Evolutionary conservation across 1,140 invertebrate genomes (phyloP).

Genomic region (Orchestia grillus): DNA sequence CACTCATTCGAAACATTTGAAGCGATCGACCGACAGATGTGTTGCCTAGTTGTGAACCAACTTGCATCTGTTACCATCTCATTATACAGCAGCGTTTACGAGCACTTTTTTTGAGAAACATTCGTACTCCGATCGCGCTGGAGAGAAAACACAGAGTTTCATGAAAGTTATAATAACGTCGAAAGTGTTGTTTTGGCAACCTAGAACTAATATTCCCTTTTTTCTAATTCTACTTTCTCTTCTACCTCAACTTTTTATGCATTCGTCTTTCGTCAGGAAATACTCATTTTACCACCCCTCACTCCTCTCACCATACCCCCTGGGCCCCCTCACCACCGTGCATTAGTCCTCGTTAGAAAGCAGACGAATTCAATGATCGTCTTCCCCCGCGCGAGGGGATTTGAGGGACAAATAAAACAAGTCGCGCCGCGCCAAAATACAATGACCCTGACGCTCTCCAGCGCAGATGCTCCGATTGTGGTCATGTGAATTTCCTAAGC

Average conservation of each 20-base stretch:
- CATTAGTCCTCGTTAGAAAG: slow-evolving; percentile 39
- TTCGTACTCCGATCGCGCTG: no score
- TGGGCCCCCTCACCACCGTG: not conserved
- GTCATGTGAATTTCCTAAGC: no score
- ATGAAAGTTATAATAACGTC: not conserved
- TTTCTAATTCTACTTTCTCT: not conserved
- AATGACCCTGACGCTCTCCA: no score
- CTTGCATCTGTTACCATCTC: not conserved
- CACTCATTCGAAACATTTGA: no score
- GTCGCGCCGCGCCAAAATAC: not conserved
- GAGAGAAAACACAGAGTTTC: not conserved
- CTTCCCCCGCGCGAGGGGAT: not conserved
- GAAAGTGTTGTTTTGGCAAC: not conserved
- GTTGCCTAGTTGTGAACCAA: no score
- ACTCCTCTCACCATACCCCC: not conserved
- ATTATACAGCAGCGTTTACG: not conserved
- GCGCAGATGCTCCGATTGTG: no score
- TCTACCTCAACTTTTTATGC: not conserved
- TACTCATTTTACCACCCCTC: not conserved
- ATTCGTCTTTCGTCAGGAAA: not conserved
- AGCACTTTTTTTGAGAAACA: not conserved
- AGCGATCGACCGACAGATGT: not conserved
- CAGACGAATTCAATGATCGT: not conserved
- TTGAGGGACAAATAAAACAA: not conserved
- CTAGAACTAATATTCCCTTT: not conserved